Evolutionary conservation across 2,113 vertebrate species (phyloP).

Genomic region (Myrmecophaga tridactyla): DNA sequence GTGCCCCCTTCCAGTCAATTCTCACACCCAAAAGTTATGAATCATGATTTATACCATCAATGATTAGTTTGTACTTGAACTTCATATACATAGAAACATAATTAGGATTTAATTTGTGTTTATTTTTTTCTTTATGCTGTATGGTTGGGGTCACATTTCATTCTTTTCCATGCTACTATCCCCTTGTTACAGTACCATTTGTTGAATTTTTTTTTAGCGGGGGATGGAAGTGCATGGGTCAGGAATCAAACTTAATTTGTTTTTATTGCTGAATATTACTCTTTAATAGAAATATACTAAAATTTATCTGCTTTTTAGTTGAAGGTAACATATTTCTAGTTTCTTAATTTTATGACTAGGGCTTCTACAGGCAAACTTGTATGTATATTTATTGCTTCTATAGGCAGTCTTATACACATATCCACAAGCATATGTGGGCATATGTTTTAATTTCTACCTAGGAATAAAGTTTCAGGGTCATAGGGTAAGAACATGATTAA

Average conservation of each 20-base stretch:
- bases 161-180: no score
- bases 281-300: neutral
- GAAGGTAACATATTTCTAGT: neutral
- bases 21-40: no score
- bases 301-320: neutral
- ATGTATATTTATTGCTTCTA: neutral
- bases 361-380: neutral
- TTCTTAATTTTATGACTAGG: neutral
- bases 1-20: no score
- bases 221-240: no score
- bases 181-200: no score
- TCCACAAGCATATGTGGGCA: no score
- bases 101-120: neutral
- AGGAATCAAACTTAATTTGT: no score
- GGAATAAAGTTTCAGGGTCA: neutral
- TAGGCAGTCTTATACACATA: neutral
- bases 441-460: neutral
- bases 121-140: no score
- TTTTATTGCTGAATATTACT: neutral
- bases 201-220: no score
- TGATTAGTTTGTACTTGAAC: neutral
- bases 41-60: neutral
- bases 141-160: no score
- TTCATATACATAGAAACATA: neutral
- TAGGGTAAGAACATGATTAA: neutral